Base-by-base conservation (phyloP, 2,113 vertebrate species). In the Micromys minutus region DNA sequence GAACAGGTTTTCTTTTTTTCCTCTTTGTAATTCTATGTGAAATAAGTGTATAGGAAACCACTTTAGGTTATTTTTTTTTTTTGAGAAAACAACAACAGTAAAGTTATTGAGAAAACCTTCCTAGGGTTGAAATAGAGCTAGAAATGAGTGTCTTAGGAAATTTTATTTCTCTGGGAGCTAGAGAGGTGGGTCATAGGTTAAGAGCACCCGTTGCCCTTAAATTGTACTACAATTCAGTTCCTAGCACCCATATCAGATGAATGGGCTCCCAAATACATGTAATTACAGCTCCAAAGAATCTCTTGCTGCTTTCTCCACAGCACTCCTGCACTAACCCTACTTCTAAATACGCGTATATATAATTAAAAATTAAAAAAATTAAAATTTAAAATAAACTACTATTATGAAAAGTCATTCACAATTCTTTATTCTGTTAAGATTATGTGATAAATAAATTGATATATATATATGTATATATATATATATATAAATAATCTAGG, bases 371-470 rank as follows among this genome's bases (percentile, higher is more conserved):
- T 55, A 79, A 79, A 52, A 10, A 11, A 26, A n/a, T n/a, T 26
- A 42, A 4, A 42, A 36, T 19, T 79, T 47, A 75, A 75, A 29
- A 77, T 80, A 87, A 91, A 90, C 80, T 87, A 91, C 79, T 84
- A 81, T 39, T 4, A 22, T 16, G 45, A n/a, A 39, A 63, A 91
- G 16, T 22, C 6, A 80, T 5, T 65, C 34, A 94, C 50, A 63
- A 67, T 93, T 94, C 12, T 72, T 94, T 39, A 74, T 91, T 87
- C 52, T 26, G 2, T 29, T 80, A 39, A 9, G 52, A 65, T 84
- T 95, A 71, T 81, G 59, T 77, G n/a, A 65, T 92, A 92, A 72
- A 85, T n/a, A n/a, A n/a, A n/a, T n/a, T n/a, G n/a, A n/a, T n/a
- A n/a, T 21, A 75, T 57, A n/a, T n/a, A n/a, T n/a, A n/a, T n/a